Conservation (phyloP, 1,140 invertebrate species). For the Hyposmocoma kahamanoa region DNA sequence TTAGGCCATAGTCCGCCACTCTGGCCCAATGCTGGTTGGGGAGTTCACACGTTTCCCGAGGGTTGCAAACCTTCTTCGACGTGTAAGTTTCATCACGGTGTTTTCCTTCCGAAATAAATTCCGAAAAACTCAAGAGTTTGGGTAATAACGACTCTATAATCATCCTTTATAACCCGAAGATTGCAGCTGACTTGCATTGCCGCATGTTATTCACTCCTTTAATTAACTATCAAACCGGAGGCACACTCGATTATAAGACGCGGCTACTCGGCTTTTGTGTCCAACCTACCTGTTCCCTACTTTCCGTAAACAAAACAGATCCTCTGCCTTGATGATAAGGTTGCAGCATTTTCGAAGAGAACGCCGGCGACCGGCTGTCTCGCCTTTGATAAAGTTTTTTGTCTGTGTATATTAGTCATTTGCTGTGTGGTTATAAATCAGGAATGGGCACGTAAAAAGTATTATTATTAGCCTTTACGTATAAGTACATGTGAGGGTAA, state of each 20-base stretch:
- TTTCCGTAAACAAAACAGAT: neutral
- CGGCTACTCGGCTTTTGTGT: slow-evolving; percentile 61
- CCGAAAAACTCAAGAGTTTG: too few relatives aligned
- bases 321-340: slow-evolving; percentile 16
- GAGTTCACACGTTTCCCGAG: too few relatives aligned
- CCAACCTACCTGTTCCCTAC: slow-evolving; percentile 30
- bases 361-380: slow-evolving; percentile 53
- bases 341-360: neutral
- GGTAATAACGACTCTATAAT: slow-evolving; percentile 24
- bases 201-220: slow-evolving; percentile 62
- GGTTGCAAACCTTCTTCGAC: too few relatives aligned
- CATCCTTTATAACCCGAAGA: slow-evolving; percentile 34
- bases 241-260: slow-evolving; percentile 59
- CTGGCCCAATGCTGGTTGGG: too few relatives aligned
- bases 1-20: too few relatives aligned
- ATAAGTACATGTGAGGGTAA: too few relatives aligned
- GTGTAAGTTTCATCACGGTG: too few relatives aligned
- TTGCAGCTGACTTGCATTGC: slow-evolving; percentile 57
- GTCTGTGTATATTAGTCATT: slow-evolving; percentile 24
- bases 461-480: too few relatives aligned
- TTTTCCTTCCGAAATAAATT: neutral
- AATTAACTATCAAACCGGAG: slow-evolving; percentile 65
- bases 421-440: slow-evolving; percentile 3
- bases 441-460: neutral
- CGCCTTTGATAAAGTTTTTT: slow-evolving; percentile 47